Conservation (phyloP, 1,140 invertebrate species). For the Xylocopa sonorina region DNA sequence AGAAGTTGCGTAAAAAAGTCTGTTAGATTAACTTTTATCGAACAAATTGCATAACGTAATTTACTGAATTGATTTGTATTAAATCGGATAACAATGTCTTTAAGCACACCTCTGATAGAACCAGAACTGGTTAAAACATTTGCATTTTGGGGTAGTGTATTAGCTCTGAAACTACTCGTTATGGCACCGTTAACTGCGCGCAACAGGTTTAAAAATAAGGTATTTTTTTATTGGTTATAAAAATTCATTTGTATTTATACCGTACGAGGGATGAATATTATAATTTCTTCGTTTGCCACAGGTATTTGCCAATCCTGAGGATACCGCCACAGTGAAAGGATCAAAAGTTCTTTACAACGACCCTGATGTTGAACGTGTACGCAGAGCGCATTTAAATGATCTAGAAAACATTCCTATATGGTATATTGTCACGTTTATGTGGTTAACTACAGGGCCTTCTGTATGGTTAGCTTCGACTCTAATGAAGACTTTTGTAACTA, state of each 20-base stretch:
- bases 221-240: constrained; percentile 63
- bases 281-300: constrained; percentile 67
- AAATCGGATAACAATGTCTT: neutral
- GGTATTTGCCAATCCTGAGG: constrained; percentile 85
- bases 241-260: neutral
- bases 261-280: neutral
- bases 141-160: constrained; percentile 83
- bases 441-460: constrained; percentile 84
- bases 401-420: constrained; percentile 87
- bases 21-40: too few species aligned
- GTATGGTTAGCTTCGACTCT: constrained; percentile 82
- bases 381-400: constrained; percentile 87
- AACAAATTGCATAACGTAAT: neutral
- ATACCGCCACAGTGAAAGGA: constrained; percentile 70
- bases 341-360: constrained; percentile 81
- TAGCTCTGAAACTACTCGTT: constrained; percentile 84
- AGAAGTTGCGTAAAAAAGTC: too few species aligned
- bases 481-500: constrained; percentile 84
- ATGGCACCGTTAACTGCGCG: constrained; percentile 83
- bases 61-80: neutral
- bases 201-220: constrained; percentile 83
- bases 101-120: constrained; percentile 10
- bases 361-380: constrained; percentile 83
- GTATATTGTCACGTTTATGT: constrained; percentile 84
- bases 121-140: constrained; percentile 78